A percentile compares a stretch with the other conserved stretches of the same genome.
phyloP scores from a whole-genome alignment of 37 sponge, comb jelly and placozoan genomes.

The Chondrilla cf. caribensis region DNA sequence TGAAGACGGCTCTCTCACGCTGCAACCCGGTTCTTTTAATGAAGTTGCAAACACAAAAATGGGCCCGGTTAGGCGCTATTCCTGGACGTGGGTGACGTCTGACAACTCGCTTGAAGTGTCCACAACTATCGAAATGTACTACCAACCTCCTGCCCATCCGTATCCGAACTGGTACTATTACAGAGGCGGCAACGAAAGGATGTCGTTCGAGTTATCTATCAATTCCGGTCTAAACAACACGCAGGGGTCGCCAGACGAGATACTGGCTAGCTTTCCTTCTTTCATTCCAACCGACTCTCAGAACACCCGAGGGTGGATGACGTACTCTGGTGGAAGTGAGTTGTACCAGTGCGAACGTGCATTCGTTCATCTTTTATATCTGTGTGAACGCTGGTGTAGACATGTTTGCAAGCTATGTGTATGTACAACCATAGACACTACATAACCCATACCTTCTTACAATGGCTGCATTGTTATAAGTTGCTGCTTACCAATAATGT shows the following conservation, averaged over 20 bases:
- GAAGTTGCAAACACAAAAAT: neutral
- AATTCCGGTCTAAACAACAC: neutral
- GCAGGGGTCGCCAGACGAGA: neutral
- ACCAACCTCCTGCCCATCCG: neutral
- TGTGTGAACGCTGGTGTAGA: no score
- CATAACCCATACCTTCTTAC: no score
- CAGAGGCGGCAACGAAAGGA: neutral
- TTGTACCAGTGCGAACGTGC: no score
- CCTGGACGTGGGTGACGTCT: neutral
- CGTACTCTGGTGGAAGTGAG: slow-evolving; percentile 63
- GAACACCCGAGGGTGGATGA: slow-evolving; percentile 37
- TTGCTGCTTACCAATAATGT: no score
- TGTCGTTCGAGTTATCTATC: neutral
- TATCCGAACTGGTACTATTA: no score
- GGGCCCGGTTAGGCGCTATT: neutral
- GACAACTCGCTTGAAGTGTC: neutral
- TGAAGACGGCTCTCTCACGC: slow-evolving; percentile 5
- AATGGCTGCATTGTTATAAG: no score
- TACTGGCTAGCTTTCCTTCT: slow-evolving; percentile 55
- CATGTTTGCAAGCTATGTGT: no score
- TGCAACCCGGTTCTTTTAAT: neutral
- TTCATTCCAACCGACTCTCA: slow-evolving; percentile 28
- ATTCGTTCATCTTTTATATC: no score
- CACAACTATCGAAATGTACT: neutral
- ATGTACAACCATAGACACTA: no score